These are phyloP conservation scores for Cryptocephalus moraei DNA, from an alignment of 2,888 invertebrate genomes.

Conservation along the genomic window DNA sequence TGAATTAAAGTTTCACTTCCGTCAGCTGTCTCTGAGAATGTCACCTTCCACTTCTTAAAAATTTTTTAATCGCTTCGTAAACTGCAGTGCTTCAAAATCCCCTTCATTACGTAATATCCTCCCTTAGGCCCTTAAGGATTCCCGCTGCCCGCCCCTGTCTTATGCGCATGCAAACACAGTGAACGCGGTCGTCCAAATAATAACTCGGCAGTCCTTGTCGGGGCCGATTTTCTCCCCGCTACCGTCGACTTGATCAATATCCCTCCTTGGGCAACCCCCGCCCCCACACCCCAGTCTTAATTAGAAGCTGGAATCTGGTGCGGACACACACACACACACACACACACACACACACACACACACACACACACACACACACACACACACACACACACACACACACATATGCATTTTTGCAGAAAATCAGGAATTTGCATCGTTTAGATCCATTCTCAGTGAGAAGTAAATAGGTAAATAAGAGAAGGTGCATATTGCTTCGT, in stretches of 20 bases:
- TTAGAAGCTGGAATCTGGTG: slow-evolving; percentile 78
- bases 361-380: no score
- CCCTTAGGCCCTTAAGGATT: no score
- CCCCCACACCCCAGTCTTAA: slow-evolving; percentile 58
- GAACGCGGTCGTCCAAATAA: slow-evolving; percentile 38
- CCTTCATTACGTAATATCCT: no score
- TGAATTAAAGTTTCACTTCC: no score
- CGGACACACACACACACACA: slow-evolving; percentile 51
- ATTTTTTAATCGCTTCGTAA: no score
- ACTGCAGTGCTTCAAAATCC: no score
- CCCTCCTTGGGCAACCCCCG: slow-evolving; percentile 34
- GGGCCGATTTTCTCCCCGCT: slow-evolving; percentile 18
- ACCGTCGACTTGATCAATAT: slow-evolving; percentile 39
- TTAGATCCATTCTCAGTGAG: no score
- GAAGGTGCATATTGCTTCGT: not conserved
- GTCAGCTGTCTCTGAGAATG: no score
- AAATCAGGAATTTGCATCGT: no score
- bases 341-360: not conserved
- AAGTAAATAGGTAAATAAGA: not conserved
- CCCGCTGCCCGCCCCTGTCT: slow-evolving; percentile 8
- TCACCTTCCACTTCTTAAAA: no score
- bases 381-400: no score
- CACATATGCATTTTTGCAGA: no score
- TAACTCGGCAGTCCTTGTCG: slow-evolving; percentile 32
- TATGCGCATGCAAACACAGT: slow-evolving; percentile 34